phyloP scores from a whole-genome alignment of 2,113 vertebrate species.

The Alexandromys fortis region DNA sequence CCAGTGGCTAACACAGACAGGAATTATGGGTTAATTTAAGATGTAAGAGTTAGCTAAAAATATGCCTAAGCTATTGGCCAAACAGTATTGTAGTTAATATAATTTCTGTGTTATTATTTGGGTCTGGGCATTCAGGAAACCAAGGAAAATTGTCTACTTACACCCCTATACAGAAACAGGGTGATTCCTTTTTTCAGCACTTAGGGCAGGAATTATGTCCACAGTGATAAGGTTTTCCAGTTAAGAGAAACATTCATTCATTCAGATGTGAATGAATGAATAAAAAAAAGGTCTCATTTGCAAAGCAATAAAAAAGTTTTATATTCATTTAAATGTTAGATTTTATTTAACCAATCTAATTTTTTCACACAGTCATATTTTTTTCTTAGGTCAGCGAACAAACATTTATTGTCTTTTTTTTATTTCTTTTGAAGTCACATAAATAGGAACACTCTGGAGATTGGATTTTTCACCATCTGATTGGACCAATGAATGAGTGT shows the following conservation, averaged over 20 bases:
- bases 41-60: too few relatives aligned
- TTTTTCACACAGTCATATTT: neutral
- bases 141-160: too few relatives aligned
- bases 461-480: conserved; percentile 6
- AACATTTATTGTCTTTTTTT: neutral
- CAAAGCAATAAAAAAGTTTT: neutral
- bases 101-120: too few relatives aligned
- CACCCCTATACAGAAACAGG: neutral
- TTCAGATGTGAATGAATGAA: neutral
- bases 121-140: too few relatives aligned
- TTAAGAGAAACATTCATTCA: conserved; percentile 9
- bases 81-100: too few relatives aligned
- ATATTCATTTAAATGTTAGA: neutral
- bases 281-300: neutral
- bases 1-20: too few relatives aligned
- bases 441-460: neutral
- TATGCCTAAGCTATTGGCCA: too few relatives aligned
- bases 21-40: too few relatives aligned
- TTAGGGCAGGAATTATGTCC: neutral
- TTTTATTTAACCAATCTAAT: neutral
- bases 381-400: conserved; percentile 6
- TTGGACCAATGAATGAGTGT: conserved; percentile 1
- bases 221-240: neutral
- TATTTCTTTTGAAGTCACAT: neutral
- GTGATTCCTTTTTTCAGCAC: neutral